Evolutionary conservation across 2,888 invertebrate species (phyloP), one percentile per base, ranked within the genome.

Genomic region (Hydrotaea diabolus): DNA sequence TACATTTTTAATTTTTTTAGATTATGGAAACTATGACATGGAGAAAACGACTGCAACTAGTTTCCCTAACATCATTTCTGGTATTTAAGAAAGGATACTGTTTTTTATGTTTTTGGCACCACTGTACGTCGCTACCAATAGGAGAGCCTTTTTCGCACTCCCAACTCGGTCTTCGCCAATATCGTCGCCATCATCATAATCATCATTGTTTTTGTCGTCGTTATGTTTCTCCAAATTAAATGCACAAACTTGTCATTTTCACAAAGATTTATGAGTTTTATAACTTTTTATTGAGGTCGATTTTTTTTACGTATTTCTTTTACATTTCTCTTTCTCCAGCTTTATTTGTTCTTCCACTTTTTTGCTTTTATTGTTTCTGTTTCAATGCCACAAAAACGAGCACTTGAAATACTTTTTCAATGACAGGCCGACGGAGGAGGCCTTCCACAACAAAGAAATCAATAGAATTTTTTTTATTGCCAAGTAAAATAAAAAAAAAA

Each of bases 181-280:
- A 39, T 43, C 66, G 9, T 1, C 43, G 19, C 11, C 19, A 43
- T 43, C 66, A 19, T 15, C n/a, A 15, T 39, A 8, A 9, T 21
- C 59, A 62, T 59, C 23, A 15, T 21, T n/a, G n/a, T 5, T 62
- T 5, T 19, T 9, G 7, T 36, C 21, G 46, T 46, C 15, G 46
- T 11, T 69, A n/a, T 69, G 69, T 66, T 76, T 69, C 53, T 11
- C 53, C 26, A 77, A 84, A 84, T 81, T 62, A 85, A 81, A 81
- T 73, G 84, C 78, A 71, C 73, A 85, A 69, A 85, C 46, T 78
- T 84, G 80, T 75, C 77, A 55, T 72, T 80, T 75, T 13, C 71
- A 72, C 59, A 46, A 79, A 77, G 85, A 85, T 85, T 85, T 85
- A 85, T 85, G 82, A 77, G 74, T 82, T 85, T 82, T 79, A 81